Percentiles rank a stretch among this genome's conserved stretches.
Conservation (phyloP, 1,140 invertebrate genomes). For the Neotoxoptera formosana region DNA sequence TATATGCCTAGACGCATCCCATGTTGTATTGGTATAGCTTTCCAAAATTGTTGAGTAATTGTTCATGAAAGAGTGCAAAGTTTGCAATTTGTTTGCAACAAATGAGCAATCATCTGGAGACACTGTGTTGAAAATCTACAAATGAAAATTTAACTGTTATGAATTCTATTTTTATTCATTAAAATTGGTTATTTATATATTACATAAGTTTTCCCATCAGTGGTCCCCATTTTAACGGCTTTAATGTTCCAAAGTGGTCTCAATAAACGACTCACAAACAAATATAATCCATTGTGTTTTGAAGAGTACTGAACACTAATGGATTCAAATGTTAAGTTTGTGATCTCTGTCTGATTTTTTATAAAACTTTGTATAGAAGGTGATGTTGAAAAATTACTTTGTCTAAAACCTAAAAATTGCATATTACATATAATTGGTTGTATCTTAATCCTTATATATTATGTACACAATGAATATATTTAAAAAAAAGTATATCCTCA, state of each 20-base stretch:
- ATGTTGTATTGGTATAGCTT: neutral
- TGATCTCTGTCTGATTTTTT: constrained; percentile 46
- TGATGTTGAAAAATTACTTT: constrained; percentile 47
- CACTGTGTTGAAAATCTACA: constrained; percentile 50
- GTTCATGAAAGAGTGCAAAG: constrained; percentile 48
- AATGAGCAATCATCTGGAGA: constrained; percentile 56
- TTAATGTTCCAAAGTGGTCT: constrained; percentile 79
- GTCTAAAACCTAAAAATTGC: constrained; percentile 48
- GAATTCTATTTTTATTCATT: neutral
- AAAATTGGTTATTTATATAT: constrained; percentile 63
- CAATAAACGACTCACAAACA: constrained; percentile 86
- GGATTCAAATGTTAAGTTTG: constrained; percentile 51
- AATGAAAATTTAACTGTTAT: constrained; percentile 65
- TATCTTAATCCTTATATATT: no score
- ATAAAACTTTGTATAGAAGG: constrained; percentile 40
- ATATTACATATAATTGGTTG: neutral
- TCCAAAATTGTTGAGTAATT: constrained; percentile 55
- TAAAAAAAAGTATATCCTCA: neutral
- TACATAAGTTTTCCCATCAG: constrained; percentile 55
- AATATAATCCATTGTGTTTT: constrained; percentile 92
- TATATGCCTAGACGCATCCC: neutral
- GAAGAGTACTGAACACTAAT: constrained; percentile 70
- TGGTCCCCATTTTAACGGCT: constrained; percentile 34
- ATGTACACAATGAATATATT: neutral
- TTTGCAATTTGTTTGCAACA: constrained; percentile 54